Conservation (phyloP, 2,888 invertebrate species). For the Steinernema hermaphroditum region DNA sequence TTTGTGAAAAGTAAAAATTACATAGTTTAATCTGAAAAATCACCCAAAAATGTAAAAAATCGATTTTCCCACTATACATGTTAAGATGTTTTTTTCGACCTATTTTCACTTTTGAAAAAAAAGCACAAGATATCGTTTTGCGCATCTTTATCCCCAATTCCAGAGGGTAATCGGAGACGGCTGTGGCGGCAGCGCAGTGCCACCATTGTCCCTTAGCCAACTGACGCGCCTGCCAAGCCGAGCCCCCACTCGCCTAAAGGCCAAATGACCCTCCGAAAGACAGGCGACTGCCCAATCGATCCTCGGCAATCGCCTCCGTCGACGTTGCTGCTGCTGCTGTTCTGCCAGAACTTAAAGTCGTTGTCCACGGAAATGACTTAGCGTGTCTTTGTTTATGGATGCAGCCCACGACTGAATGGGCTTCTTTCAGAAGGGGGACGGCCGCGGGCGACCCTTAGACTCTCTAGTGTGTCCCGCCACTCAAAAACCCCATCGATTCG, state of each 20-base stretch:
- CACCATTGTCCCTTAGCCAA: constrained; percentile 20
- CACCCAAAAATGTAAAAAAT: no score
- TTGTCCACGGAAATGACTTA: constrained; percentile 7
- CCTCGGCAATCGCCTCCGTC: neutral
- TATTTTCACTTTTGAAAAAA: neutral
- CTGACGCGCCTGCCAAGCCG: neutral
- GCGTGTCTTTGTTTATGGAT: constrained; percentile 20
- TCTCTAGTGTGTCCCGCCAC: neutral
- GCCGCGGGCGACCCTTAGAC: neutral
- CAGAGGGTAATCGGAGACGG: constrained; percentile 7
- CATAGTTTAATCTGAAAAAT: no score
- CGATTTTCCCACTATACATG: no score
- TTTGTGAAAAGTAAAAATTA: no score
- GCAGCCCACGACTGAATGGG: neutral
- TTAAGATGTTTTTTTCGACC: neutral
- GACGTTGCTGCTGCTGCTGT: neutral
- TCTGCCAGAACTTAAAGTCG: neutral
- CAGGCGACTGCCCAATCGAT: neutral
- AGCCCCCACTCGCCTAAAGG: neutral
- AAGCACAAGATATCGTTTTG: neutral
- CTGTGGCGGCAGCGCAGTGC: neutral
- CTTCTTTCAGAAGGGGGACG: neutral
- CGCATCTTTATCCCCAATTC: neutral
- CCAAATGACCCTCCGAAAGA: constrained; percentile 20
- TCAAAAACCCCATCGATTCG: neutral